phyloP scores from a whole-genome alignment of 2,113 vertebrate species.

The Calypte anna region DNA sequence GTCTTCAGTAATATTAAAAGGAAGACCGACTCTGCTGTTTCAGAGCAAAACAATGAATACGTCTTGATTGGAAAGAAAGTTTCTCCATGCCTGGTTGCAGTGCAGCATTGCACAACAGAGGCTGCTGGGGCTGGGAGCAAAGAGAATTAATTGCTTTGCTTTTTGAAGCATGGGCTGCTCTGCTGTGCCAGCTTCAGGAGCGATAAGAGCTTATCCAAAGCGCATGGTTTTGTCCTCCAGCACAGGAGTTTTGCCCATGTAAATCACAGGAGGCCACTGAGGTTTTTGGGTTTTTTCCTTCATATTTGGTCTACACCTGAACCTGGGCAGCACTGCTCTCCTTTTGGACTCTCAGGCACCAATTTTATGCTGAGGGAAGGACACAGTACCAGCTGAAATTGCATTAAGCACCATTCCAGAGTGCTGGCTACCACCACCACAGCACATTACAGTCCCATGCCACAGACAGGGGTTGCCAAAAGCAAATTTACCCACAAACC shows the following conservation, averaged over 20 bases:
- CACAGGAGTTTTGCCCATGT: neutral
- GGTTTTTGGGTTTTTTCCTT: neutral
- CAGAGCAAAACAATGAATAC: neutral
- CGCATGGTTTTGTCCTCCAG: neutral
- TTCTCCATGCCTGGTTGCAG: neutral
- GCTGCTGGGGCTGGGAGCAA: constrained; percentile 18
- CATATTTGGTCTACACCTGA: neutral
- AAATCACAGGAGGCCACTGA: neutral
- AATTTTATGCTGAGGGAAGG: neutral
- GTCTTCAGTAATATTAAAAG: constrained; percentile 20
- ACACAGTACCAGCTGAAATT: fast-evolving
- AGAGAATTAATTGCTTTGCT: constrained; percentile 61
- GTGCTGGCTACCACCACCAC: fast-evolving
- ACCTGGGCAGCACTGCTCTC: neutral
- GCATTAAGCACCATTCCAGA: neutral
- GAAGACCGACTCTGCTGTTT: constrained; percentile 19
- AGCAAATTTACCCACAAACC: neutral
- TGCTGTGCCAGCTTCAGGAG: constrained; percentile 24
- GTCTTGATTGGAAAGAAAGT: constrained; percentile 49
- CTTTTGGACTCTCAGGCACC: neutral
- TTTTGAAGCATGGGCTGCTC: constrained; percentile 57
- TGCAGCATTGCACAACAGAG: constrained; percentile 4
- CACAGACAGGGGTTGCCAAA: neutral
- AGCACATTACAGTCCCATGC: fast-evolving
- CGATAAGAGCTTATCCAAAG: constrained; percentile 8